These are phyloP conservation scores for Rhynchopsitta pachyrhyncha DNA, from an alignment of 2,113 vertebrate species.

Conservation along the genomic window DNA sequence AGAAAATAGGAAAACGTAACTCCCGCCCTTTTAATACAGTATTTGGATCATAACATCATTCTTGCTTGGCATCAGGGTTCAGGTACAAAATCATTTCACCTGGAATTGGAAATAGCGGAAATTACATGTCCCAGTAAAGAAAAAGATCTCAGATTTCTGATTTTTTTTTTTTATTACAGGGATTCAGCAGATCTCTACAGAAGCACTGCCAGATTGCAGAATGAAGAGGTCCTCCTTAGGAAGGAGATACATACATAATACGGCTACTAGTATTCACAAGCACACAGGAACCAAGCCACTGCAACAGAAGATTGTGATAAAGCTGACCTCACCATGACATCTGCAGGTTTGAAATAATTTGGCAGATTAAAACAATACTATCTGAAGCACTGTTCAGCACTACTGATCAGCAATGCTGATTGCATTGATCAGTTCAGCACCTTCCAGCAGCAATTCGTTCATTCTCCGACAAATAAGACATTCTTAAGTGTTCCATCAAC, in stretches of 20 bases:
- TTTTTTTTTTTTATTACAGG: not conserved
- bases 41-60: not conserved
- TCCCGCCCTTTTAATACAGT: not conserved
- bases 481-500: not conserved
- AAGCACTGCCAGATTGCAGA: not conserved
- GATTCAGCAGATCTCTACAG: not conserved
- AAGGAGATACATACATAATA: not conserved
- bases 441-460: not conserved
- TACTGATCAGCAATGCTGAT: not conserved
- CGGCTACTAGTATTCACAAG: not conserved
- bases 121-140: not conserved
- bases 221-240: not conserved
- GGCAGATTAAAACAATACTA: not conserved
- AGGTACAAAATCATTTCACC: not conserved
- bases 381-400: not conserved
- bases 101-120: not conserved
- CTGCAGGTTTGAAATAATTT: not conserved
- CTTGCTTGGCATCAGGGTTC: not conserved
- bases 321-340: not conserved
- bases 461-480: not conserved
- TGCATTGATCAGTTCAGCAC: not conserved
- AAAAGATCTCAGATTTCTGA: not conserved
- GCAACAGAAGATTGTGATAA: rapidly evolving
- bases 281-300: not conserved
- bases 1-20: not conserved